Evolutionary conservation across 2,797 vertebrate genomes (phyloP).

Genomic region (Coilia nasus): DNA sequence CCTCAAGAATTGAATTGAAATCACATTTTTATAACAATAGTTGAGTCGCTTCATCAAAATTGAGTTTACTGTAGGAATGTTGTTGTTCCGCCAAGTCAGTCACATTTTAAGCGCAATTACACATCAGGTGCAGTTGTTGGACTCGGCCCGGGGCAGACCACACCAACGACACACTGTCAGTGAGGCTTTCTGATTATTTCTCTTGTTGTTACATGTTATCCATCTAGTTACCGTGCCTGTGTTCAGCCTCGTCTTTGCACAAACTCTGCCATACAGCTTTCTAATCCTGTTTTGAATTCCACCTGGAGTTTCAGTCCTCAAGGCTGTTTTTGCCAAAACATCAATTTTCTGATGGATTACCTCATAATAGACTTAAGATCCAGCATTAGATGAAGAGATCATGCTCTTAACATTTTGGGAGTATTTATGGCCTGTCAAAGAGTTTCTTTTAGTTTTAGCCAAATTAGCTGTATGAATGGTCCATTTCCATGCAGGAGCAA

Average conservation of each 20-base stretch:
- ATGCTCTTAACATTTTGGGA: not conserved
- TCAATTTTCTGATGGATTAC: not conserved
- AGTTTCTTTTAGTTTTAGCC: not conserved
- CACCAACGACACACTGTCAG: not conserved
- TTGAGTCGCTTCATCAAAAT: constrained; percentile 24
- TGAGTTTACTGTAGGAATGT: constrained; percentile 21
- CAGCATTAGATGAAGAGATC: not conserved
- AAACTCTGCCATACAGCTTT: not conserved
- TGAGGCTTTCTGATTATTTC: not conserved
- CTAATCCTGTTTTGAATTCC: not conserved
- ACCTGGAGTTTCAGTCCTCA: not conserved
- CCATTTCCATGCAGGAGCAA: not conserved
- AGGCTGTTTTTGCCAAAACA: not conserved
- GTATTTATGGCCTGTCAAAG: not conserved
- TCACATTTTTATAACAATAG: constrained; percentile 18
- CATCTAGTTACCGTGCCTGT: not conserved
- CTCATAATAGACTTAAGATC: not conserved
- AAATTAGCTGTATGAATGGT: not conserved
- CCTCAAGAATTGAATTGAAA: constrained; percentile 13
- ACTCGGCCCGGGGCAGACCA: not conserved
- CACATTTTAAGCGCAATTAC: not conserved
- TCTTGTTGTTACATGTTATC: constrained; percentile 3
- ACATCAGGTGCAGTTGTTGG: not conserved
- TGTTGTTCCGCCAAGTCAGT: constrained; percentile 21
- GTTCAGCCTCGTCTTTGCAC: not conserved